Base-by-base conservation (phyloP, 2,113 vertebrate genomes). In the Rhegmatorhina hoffmannsi region DNA sequence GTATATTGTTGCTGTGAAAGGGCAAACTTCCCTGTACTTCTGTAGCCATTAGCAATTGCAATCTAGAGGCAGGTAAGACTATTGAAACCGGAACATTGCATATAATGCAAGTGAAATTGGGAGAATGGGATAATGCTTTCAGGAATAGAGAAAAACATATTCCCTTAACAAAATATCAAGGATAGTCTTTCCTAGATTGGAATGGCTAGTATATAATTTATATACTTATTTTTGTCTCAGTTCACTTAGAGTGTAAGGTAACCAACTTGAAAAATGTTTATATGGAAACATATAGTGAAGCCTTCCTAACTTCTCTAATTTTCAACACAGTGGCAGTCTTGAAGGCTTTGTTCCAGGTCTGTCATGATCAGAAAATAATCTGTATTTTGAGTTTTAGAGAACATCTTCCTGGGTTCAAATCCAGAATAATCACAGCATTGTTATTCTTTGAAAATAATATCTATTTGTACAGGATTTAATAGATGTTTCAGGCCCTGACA, bases 171-270 rank as follows among this genome's bases (percentile, higher is more conserved):
- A 14, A 92, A 79, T 78, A 56, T 60, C 26, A 75, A 33, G 10
- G 11, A 24, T 58, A 87, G 31, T 72, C 44, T 75, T 87, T 31
- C 24, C 11, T 80, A 16, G 28, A 40, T 46, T 82, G 21, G 4
- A 13, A 31, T 72, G 46, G 18, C 9, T 79, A 31, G 52, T 49
- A 85, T 72, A 25, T 59, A 59, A 63, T 82, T 76, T 68, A 40
- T 31, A 36, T 17, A 26, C 1, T 19, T 53, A 3, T 34, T 77
- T 84, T 89, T 78, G 11, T 47, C 20, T 55, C 0, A 0, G 6
- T 59, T 94, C 21, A 28, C 26, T 87, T 55, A 29, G 8, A 84
- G 12, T 25, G 4, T 59, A 33, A 56, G 46, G 82, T 59, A 47
- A 13, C 83, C 72, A 24, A 24, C 44, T 67, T 72, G 49, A 11